Base-by-base conservation (phyloP, 1,140 invertebrate genomes). In the Conus ventricosus region DNA sequence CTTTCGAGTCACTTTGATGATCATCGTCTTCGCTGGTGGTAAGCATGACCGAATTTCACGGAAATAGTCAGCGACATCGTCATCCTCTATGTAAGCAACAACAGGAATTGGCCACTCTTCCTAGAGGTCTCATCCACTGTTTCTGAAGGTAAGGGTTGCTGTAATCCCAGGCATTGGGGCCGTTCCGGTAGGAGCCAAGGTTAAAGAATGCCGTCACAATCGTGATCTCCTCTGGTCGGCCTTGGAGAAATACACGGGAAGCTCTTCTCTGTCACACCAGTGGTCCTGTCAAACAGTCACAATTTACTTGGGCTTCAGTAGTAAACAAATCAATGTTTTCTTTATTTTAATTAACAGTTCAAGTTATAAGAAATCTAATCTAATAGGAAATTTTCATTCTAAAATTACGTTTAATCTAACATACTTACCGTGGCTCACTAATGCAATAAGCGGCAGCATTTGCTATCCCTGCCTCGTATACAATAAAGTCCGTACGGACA, bases 141-240 rank as follows among this genome's bases (percentile, higher is more conserved):
- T 88, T 88, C 39, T 92, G 90, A 13, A 88, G 90, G n/a, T 90
- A 78, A 51, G 88, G 89, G 81, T 88, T 88, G 84, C 84, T 86
- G 27, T 83, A 90, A 39, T 89, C 83, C 63, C 78, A 87, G n/a
- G 82, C 39, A 5, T 53, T 71, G 23, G 82, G 60, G 10, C 91
- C 91, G 80, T 90, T 92, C 53, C 84, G 82, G 78, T 90, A 91
- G 17, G 80, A 57, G 5, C 91, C 91, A 0, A 92, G 81, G 82
- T 92, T 89, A 60, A 92, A 91, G 71, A 90, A 91, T 2, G 90
- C 89, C 57, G 91, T 92, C 17, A 92, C 90, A 54, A 92, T 39
- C 3, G 91, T 92, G 10, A 91, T 88, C 60, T 88, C 91, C 53
- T 89, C 89, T 23, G 89, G 54, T 89, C 89, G 17, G 53, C 25